Base-by-base conservation (phyloP, 2,888 invertebrate genomes). In the Eupelmus urozonus region DNA sequence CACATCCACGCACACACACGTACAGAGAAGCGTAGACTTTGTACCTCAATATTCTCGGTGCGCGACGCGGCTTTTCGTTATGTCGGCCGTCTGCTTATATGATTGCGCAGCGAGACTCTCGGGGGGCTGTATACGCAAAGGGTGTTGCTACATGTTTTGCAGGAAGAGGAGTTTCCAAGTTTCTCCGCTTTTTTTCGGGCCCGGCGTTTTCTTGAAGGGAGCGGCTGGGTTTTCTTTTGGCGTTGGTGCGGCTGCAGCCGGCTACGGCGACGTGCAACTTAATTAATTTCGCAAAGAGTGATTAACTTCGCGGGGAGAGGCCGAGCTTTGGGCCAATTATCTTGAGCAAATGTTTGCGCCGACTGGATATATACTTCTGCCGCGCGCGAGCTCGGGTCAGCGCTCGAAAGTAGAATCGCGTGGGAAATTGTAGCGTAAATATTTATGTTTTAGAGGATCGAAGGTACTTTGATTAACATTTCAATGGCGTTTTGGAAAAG, bases 221-320 rank as follows among this genome's bases (percentile, higher is more conserved):
- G n/a, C n/a, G n/a, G n/a, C n/a, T n/a, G n/a, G n/a, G n/a, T n/a
- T n/a, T n/a, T n/a, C n/a, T n/a, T n/a, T n/a, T n/a, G n/a, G n/a
- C n/a, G n/a, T n/a, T n/a, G n/a, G n/a, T n/a, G n/a, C n/a, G n/a
- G n/a, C 71, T 77, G 63, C 66, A 45, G 57, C 62, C 55, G 63
- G 49, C 49, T 2, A 51, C 60, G 34, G 40, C 27, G 20, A 45
- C 67, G 57, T 69, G 75, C 67, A 59, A 71, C 57, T 76, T 72
- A 76, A 79, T 76, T 73, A 76, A 69, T 79, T 76, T 76, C 51
- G 49, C 63, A 65, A 73, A 73, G 69, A 60, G 34, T 59, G 59
- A 72, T 76, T 63, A 73, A 72, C 62, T 69, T 67, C 42, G 0
- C 3, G 13, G 7, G n/a, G n/a, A n/a, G n/a, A n/a, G n/a, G n/a